Conservation (phyloP, 2,113 vertebrate species). For the Heptranchias perlo region DNA sequence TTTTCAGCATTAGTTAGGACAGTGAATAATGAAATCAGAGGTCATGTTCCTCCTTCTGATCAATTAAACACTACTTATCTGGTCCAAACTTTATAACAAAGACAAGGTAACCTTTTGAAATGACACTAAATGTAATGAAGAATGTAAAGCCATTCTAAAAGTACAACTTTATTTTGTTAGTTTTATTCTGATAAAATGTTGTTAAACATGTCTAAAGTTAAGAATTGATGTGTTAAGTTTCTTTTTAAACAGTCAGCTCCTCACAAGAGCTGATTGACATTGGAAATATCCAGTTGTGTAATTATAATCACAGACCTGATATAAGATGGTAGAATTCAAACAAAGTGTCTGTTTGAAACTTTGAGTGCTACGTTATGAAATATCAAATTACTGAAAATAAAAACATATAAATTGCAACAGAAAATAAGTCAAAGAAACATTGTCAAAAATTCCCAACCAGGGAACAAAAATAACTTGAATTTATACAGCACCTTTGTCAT, state of each 20-base stretch:
- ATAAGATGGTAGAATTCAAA: neutral
- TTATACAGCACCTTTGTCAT: neutral
- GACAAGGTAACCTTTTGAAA: neutral
- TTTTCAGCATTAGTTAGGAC: no score
- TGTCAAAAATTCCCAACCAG: neutral
- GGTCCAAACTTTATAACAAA: neutral
- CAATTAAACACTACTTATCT: neutral
- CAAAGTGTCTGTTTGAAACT: neutral
- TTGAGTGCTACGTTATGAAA: neutral
- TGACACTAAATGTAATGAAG: neutral
- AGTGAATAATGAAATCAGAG: no score
- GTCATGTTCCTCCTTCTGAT: no score
- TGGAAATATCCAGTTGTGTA: no score
- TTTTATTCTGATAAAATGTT: neutral
- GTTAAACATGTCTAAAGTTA: neutral
- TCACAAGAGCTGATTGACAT: neutral
- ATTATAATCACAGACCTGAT: neutral
- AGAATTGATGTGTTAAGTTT: neutral
- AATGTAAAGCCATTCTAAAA: neutral
- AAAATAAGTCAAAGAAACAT: neutral
- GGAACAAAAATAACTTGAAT: neutral
- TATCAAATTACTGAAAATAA: neutral
- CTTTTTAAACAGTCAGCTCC: neutral
- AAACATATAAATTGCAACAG: neutral
- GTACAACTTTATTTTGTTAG: no score